Evolutionary conservation across 1,140 invertebrate genomes (phyloP).

Genomic region (Camponotus vicinus): DNA sequence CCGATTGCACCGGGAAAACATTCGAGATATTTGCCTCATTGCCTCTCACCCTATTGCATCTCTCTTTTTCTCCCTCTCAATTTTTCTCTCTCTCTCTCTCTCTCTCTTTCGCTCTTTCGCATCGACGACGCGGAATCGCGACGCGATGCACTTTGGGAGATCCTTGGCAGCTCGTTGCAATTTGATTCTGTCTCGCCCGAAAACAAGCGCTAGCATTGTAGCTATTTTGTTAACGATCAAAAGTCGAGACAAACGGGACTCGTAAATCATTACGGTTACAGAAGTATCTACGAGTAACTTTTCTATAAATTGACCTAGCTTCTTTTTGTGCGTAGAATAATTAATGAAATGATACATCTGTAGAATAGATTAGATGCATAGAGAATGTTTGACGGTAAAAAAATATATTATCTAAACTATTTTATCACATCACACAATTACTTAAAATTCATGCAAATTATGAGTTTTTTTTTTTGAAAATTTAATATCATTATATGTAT

Average conservation of each 20-base stretch:
- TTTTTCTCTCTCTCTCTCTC: neutral
- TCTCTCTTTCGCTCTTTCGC: neutral
- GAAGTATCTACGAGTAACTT: neutral
- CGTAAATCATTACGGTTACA: neutral
- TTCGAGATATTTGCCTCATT: slow-evolving; percentile 42
- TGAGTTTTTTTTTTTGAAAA: neutral
- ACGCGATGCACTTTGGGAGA: slow-evolving; percentile 24
- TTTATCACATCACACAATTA: neutral
- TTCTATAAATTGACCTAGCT: neutral
- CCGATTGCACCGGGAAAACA: slow-evolving; percentile 19
- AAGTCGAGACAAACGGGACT: neutral
- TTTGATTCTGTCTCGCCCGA: slow-evolving; percentile 7
- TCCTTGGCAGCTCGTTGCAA: slow-evolving; percentile 47
- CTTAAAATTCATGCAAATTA: neutral
- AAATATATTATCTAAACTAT: neutral
- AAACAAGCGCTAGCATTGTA: slow-evolving; percentile 4
- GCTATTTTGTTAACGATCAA: slow-evolving; percentile 8
- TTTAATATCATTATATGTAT: neutral
- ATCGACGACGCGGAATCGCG: neutral
- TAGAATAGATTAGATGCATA: neutral
- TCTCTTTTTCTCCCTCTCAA: neutral
- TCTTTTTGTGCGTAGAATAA: neutral
- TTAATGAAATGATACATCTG: neutral
- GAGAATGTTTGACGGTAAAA: neutral
- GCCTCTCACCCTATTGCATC: neutral